These are phyloP conservation scores for Cantharis flavilabris DNA, from an alignment of 2,888 invertebrate genomes.

Conservation along the genomic window DNA sequence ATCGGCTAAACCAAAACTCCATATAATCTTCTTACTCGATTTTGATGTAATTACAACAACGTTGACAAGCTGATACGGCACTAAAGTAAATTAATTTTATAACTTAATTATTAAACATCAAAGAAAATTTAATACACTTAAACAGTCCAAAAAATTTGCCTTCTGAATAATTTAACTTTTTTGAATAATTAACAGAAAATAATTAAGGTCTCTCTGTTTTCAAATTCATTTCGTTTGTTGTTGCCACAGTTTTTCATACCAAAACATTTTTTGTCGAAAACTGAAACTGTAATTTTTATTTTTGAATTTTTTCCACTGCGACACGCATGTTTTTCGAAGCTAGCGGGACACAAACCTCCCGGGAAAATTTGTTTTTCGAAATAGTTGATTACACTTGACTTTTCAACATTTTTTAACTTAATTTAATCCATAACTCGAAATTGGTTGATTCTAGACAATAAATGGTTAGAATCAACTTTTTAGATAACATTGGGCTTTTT, in stretches of 20 bases:
- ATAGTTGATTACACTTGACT: too few relatives aligned
- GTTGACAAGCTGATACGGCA: background rate
- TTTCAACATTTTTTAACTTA: too few relatives aligned
- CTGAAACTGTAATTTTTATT: too few relatives aligned
- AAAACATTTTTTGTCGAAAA: too few relatives aligned
- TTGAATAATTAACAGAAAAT: background rate
- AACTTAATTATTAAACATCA: background rate
- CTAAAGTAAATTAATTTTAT: background rate
- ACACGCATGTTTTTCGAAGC: too few relatives aligned
- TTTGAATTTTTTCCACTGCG: too few relatives aligned
- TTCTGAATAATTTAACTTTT: background rate
- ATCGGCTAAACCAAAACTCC: background rate
- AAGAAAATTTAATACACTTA: background rate
- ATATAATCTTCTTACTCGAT: background rate
- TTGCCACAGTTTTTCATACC: background rate
- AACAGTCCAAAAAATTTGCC: background rate
- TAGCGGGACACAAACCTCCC: too few relatives aligned
- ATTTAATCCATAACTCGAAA: too few relatives aligned
- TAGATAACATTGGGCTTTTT: too few relatives aligned
- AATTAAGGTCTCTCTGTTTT: background rate
- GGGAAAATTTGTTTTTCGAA: too few relatives aligned
- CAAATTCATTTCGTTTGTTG: background rate
- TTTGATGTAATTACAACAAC: background rate
- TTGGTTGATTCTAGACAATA: too few relatives aligned
- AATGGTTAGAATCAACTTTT: too few relatives aligned